A percentile compares a stretch with the other conserved stretches of the same genome.
phyloP scores from a whole-genome alignment of 2,797 vertebrate species.

The Falco rusticolus region DNA sequence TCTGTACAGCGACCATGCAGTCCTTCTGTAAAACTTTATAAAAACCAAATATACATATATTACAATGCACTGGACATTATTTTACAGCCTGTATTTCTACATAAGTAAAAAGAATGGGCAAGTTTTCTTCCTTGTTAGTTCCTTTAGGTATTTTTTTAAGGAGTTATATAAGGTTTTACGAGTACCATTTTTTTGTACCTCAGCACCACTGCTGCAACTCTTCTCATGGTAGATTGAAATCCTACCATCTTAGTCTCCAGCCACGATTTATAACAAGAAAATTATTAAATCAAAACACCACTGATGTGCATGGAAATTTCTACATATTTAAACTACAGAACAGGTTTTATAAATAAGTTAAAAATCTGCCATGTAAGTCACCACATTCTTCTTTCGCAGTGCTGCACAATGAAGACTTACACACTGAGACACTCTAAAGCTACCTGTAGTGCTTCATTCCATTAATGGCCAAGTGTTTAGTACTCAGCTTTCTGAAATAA shows the following conservation, averaged over 20 bases:
- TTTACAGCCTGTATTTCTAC: conserved; percentile 70
- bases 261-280: not conserved
- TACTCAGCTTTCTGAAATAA: not conserved
- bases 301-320: not conserved
- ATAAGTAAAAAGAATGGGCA: conserved; percentile 31
- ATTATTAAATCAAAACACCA: not conserved
- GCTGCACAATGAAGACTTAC: not conserved
- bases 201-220: not conserved
- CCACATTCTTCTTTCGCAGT: not conserved
- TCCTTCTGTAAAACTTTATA: conserved; percentile 72
- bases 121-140: conserved; percentile 40
- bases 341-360: not conserved
- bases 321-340: not conserved
- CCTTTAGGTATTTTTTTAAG: conserved; percentile 27
- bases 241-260: not conserved
- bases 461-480: not conserved
- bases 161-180: not conserved
- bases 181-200: not conserved
- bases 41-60: conserved; percentile 80
- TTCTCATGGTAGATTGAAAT: not conserved
- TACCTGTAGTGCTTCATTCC: not conserved
- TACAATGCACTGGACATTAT: conserved; percentile 69
- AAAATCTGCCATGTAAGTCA: not conserved
- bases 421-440: not conserved
- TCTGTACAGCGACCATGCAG: conserved; percentile 58